Base-by-base conservation (phyloP, 1,140 invertebrate species). In the Bombus confusus region DNA sequence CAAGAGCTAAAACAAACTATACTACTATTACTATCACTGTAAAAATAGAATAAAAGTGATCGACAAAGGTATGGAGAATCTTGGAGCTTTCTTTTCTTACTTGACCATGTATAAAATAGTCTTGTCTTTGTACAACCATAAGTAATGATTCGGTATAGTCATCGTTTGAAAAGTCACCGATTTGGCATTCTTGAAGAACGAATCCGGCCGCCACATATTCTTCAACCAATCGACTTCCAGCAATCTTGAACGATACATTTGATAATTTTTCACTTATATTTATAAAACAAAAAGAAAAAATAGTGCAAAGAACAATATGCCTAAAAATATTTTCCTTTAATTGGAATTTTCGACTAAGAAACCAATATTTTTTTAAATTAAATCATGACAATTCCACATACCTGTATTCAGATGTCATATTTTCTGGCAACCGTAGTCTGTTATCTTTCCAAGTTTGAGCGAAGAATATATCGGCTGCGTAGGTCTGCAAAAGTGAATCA, bases 361-460 rank as follows among this genome's bases (percentile, higher is more conserved):
- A 18, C 9, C 13, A 25, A 10, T 13, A 66, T 25, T 8, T n/a
- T 22, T 15, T 41, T 41, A 10, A 28, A 71, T n/a, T 2, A 18
- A 31, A 73, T 43, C 15, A 31, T 2, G 25, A 71, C 15, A 25
- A 71, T 75, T 52, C 52, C 28, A 59, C 1, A 13, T 93, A 97
- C 96, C 97, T 96, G 94, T 98, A 98, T 93, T 98, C 98, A 28
- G 97, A 97, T 22, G 98, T 98, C 98, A 98, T 98, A 91, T 98
- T 98, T 95, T 98, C 98, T 3, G 98, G 98, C 88, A 98, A 94
- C 68, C 98, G 95, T n/a, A 98, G 95, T 39, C 98, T 96, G 93
- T 98, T 97, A 93, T 98, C 98, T 92, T 98, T 98, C 98, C 98
- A 98, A 9, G 97, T 98, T 95, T 98, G 98, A 31, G 98, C 98